Evolutionary conservation across 1,140 invertebrate genomes (phyloP), one percentile per base, ranked within the genome.

Genomic region (Drosophila kurseongensis): DNA sequence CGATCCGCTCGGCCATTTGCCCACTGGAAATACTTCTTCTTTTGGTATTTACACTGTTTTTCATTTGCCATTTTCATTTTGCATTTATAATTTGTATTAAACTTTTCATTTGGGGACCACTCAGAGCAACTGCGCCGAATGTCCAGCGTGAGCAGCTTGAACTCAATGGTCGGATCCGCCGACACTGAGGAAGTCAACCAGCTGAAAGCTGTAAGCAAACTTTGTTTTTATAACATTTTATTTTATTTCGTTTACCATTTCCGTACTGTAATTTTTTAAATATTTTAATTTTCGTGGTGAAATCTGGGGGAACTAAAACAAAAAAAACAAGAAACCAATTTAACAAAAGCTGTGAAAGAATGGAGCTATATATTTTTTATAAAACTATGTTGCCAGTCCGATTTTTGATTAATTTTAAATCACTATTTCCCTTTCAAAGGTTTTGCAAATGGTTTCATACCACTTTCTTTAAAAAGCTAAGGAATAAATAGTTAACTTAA

Each of bases 151-250:
- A 88, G 58, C 65, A 89, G 82, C 44, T 75, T 88, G 16, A 81
- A 57, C 56, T 69, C 76, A 23, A 41, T 82, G 45, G 44, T 51
- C 47, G 59, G 57, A 38, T 40, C 55, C 47, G 75, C 62, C 67
- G 89, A 90, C 81, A 88, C 79, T 72, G 91, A 92, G 81, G 91
- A 92, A 66, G 74, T 92, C 54, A 91, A 83, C 92, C 88, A 92
- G 90, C 82, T 92, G 44, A 90, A 91, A 91, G 88, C 92, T 85
- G 92, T 92, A 92, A 92, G 92, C 91, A 74, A 86, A 65, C 66
- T 74, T 74, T 66, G 48, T 45, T 58, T 69, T 45, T 40, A 5
- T 51, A 54, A 23, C 50, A 42, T 45, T 42, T 14, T 44, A 47
- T 41, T 60, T 42, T 42, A 7, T 57, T 36, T 14, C 8, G 35